These are phyloP conservation scores for Platyscapa corneri DNA, from an alignment of 1,140 invertebrate genomes.

Conservation along the genomic window DNA sequence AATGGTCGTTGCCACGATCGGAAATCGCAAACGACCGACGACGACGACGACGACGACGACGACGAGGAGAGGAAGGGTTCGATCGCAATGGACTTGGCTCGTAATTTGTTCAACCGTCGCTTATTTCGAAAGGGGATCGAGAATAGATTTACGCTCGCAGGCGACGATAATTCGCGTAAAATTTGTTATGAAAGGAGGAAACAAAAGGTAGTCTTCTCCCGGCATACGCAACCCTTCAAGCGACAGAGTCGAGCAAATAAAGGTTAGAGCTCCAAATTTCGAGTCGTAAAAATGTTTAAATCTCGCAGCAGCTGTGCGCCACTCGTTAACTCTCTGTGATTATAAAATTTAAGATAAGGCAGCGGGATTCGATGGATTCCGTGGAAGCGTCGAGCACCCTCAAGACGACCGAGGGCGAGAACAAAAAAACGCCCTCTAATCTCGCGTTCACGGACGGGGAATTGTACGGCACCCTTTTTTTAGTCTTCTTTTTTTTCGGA, in stretches of 20 bases:
- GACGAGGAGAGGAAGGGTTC: too few species aligned
- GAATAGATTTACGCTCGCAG: background rate
- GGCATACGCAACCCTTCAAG: background rate
- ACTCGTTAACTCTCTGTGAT: background rate
- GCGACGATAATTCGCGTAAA: background rate
- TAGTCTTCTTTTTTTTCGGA: background rate
- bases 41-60: too few species aligned
- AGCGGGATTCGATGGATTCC: too few species aligned
- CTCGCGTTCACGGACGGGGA: background rate
- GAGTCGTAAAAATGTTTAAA: background rate
- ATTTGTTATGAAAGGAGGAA: background rate
- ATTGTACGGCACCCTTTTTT: too few species aligned
- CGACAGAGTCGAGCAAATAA: background rate
- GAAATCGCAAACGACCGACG: too few species aligned
- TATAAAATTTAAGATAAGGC: background rate
- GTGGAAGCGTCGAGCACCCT: background rate
- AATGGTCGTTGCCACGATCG: too few species aligned
- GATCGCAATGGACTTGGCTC: too few species aligned
- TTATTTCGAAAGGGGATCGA: too few species aligned
- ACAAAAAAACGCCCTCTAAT: too few species aligned
- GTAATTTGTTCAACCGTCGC: too few species aligned
- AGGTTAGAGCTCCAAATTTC: slow-evolving; percentile 29
- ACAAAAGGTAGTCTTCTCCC: slow-evolving; percentile 3
- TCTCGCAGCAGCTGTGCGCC: background rate
- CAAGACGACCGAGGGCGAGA: background rate